A percentile compares a stretch with the other conserved stretches of the same genome.
These are phyloP conservation scores for Pherbina coryleti DNA, from an alignment of 2,888 invertebrate species.

Conservation along the genomic window DNA sequence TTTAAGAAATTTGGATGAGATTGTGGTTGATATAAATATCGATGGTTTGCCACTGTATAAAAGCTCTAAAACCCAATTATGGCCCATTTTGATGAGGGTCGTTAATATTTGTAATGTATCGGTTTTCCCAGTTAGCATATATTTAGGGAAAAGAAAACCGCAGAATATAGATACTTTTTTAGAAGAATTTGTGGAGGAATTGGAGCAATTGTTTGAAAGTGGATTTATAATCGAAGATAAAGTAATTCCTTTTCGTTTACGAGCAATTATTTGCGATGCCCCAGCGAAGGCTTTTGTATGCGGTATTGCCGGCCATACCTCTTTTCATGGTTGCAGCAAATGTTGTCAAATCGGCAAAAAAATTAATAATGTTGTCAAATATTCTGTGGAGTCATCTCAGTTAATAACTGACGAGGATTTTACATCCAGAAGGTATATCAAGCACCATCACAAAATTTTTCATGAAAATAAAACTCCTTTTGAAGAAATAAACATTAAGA, in stretches of 20 bases:
- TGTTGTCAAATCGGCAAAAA: neutral
- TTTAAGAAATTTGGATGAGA: neutral
- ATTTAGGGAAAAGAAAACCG: neutral
- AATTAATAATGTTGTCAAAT: neutral
- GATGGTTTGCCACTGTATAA: too few species aligned
- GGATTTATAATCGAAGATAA: neutral
- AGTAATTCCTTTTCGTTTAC: neutral
- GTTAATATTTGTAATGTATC: neutral
- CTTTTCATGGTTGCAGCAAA: too few species aligned
- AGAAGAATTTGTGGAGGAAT: neutral
- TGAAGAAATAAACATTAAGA: too few species aligned
- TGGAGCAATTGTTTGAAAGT: neutral
- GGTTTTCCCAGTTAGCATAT: neutral
- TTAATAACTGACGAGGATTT: too few species aligned
- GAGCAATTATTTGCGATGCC: neutral
- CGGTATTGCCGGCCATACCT: neutral
- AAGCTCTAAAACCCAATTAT: neutral
- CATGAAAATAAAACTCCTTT: too few species aligned
- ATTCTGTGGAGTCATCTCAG: neutral
- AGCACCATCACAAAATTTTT: too few species aligned
- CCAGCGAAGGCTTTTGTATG: neutral
- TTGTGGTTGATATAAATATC: neutral
- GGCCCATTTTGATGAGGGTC: neutral
- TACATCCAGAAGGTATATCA: too few species aligned
- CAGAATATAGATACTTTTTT: neutral